Evolutionary conservation across 2,113 vertebrate genomes (phyloP).

Genomic region (Nothoprocta perdicaria): DNA sequence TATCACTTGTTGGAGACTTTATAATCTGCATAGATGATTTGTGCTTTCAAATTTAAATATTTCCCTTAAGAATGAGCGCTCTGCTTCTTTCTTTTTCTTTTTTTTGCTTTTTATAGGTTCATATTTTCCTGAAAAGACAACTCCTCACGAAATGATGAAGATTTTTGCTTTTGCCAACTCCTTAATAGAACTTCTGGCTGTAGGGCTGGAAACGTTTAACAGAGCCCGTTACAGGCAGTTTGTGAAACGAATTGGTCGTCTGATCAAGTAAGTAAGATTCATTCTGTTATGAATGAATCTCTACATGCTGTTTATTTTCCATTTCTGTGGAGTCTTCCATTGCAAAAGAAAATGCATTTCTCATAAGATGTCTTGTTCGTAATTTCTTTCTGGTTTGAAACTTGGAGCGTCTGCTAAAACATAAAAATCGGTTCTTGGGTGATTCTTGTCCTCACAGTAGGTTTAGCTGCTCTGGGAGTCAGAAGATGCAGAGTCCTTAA

Average conservation of each 20-base stretch:
- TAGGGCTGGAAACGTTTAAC: slow-evolving; percentile 93
- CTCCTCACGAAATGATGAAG: slow-evolving; percentile 96
- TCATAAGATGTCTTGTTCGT: neutral
- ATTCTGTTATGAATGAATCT: neutral
- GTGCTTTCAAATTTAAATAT: neutral
- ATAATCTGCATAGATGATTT: neutral
- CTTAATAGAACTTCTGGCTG: slow-evolving; percentile 89
- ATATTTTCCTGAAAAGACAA: slow-evolving; percentile 89
- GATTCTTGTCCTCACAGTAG: neutral
- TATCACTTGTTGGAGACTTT: neutral
- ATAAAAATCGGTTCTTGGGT: neutral
- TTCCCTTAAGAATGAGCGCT: neutral
- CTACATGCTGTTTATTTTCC: neutral
- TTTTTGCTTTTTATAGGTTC: slow-evolving; percentile 73
- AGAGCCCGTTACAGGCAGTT: slow-evolving; percentile 93
- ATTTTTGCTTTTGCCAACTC: slow-evolving; percentile 94
- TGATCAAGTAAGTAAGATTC: slow-evolving; percentile 96
- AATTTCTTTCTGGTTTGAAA: neutral
- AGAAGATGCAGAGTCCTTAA: neutral
- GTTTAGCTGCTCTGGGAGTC: neutral
- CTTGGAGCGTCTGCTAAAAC: neutral
- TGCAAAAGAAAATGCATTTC: neutral
- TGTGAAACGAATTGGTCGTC: slow-evolving; percentile 93
- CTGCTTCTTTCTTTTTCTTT: neutral
- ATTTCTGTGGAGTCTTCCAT: neutral